A percentile compares a stretch with the other conserved stretches of the same genome.
Evolutionary conservation across 2,888 invertebrate species (phyloP).

Genomic region (Drosophila rellima): DNA sequence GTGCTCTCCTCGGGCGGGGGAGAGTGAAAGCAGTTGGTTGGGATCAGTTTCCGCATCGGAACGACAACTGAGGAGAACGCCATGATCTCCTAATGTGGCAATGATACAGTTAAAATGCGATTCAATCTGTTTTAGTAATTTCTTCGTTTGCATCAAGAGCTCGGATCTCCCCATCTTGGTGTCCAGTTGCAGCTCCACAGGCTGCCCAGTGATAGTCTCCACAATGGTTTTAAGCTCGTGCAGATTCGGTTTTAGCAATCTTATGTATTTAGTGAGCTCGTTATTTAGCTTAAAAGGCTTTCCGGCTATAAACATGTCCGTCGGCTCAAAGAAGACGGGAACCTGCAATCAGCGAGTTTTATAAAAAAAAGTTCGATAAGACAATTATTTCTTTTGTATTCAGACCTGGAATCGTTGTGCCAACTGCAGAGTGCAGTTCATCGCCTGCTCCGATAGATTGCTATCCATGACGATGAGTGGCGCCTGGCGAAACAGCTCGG

Average conservation of each 20-base stretch:
- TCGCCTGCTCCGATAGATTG: slow-evolving; percentile 90
- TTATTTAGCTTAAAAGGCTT: slow-evolving; percentile 88
- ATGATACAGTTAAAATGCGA: slow-evolving; percentile 87
- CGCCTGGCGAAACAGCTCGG: slow-evolving; percentile 88
- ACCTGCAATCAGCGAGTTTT: too few relatives aligned
- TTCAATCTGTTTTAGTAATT: slow-evolving; percentile 85
- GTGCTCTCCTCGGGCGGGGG: slow-evolving; percentile 37
- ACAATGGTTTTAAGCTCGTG: slow-evolving; percentile 91
- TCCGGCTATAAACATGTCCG: slow-evolving; percentile 91
- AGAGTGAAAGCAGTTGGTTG: slow-evolving; percentile 61
- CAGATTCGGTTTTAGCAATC: slow-evolving; percentile 92
- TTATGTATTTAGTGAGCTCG: slow-evolving; percentile 77
- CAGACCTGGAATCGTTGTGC: slow-evolving; percentile 87
- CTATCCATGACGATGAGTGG: slow-evolving; percentile 94
- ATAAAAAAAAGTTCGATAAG: too few relatives aligned
- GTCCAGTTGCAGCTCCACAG: slow-evolving; percentile 39
- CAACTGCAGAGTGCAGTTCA: slow-evolving; percentile 88
- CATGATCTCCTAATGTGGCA: slow-evolving; percentile 88
- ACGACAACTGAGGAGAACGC: slow-evolving; percentile 86
- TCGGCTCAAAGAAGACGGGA: slow-evolving; percentile 97
- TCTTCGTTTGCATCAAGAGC: slow-evolving; percentile 77
- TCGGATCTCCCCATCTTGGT: slow-evolving; percentile 25
- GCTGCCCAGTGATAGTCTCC: slow-evolving; percentile 83
- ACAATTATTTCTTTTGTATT: not conserved
- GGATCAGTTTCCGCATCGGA: slow-evolving; percentile 47